phyloP scores from a whole-genome alignment of 2,113 vertebrate species.

The Hypomesus transpacificus region DNA sequence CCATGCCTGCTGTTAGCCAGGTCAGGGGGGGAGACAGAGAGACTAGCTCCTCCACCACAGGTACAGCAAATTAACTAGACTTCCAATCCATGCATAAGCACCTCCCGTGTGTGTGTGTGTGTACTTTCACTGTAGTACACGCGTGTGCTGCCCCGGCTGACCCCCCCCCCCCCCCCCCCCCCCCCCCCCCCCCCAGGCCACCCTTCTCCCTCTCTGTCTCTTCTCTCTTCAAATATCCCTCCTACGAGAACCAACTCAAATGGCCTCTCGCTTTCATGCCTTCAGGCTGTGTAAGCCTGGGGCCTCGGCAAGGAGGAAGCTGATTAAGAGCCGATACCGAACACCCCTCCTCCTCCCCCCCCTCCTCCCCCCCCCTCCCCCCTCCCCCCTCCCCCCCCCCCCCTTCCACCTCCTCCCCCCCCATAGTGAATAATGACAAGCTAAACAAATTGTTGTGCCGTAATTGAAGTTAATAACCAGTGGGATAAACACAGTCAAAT shows the following conservation, averaged over 20 bases:
- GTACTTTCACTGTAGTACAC: not conserved
- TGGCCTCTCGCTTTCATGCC: conserved; percentile 19
- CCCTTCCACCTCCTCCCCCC: not conserved
- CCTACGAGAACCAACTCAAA: conserved; percentile 6
- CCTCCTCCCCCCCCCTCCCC: not conserved
- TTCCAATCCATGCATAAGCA: conserved; percentile 26
- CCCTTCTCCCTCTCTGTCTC: not conserved
- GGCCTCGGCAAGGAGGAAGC: conserved; percentile 14
- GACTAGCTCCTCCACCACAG: conserved; percentile 28
- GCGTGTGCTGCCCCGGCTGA: too few relatives aligned
- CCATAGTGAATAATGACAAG: not conserved
- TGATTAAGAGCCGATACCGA: conserved; percentile 29
- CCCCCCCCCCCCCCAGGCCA: not conserved
- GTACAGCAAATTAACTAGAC: conserved; percentile 28
- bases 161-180: not conserved
- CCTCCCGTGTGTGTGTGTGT: conserved; percentile 9
- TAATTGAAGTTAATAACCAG: too few relatives aligned
- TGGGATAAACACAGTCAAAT: too few relatives aligned
- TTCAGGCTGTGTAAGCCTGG: not conserved
- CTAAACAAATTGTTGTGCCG: too few relatives aligned
- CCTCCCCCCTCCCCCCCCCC: not conserved
- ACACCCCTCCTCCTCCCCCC: not conserved
- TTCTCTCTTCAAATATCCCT: not conserved
- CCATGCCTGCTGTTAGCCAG: conserved; percentile 36
- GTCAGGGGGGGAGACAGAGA: conserved; percentile 8